Percentiles rank a stretch among this genome's conserved stretches.
phyloP scores from a whole-genome alignment of 2,888 invertebrate genomes.

The Rhagium mordax region DNA sequence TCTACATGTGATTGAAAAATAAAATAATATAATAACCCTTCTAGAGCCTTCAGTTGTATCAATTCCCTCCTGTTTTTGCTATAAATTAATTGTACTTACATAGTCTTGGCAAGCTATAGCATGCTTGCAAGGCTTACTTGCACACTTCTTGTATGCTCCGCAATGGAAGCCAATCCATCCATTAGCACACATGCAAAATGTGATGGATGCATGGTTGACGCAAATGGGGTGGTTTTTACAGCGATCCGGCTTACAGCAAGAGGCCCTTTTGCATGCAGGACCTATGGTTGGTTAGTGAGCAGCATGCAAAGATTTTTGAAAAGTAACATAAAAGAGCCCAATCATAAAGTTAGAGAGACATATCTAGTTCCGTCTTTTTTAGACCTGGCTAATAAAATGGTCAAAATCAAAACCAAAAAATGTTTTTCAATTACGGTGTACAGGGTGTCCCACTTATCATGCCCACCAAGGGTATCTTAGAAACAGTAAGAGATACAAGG shows the following conservation, averaged over 20 bases:
- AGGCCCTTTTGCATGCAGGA: slow-evolving; percentile 61
- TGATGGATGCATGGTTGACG: slow-evolving; percentile 59
- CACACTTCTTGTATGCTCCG: slow-evolving; percentile 69
- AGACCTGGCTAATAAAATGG: no score
- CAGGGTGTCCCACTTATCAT: no score
- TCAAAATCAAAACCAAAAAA: no score
- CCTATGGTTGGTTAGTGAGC: slow-evolving; percentile 54
- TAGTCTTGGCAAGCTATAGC: slow-evolving; percentile 76
- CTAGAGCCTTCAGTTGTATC: no score
- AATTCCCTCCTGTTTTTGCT: background rate
- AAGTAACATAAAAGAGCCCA: slow-evolving; percentile 5
- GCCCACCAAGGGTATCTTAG: no score
- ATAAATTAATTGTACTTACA: slow-evolving; percentile 72
- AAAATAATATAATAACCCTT: no score
- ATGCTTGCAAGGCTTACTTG: slow-evolving; percentile 75
- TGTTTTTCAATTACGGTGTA: no score
- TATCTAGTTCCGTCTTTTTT: no score
- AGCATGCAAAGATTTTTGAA: slow-evolving; percentile 46
- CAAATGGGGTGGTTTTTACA: slow-evolving; percentile 74
- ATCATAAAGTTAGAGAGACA: no score
- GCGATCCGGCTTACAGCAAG: slow-evolving; percentile 66
- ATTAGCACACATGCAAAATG: slow-evolving; percentile 66
- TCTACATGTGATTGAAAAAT: no score
- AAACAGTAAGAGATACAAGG: no score
- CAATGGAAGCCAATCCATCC: slow-evolving; percentile 68